Evolutionary conservation across 2,888 invertebrate genomes (phyloP), one percentile per base, ranked within the genome.

Genomic region (Beris morrisii): DNA sequence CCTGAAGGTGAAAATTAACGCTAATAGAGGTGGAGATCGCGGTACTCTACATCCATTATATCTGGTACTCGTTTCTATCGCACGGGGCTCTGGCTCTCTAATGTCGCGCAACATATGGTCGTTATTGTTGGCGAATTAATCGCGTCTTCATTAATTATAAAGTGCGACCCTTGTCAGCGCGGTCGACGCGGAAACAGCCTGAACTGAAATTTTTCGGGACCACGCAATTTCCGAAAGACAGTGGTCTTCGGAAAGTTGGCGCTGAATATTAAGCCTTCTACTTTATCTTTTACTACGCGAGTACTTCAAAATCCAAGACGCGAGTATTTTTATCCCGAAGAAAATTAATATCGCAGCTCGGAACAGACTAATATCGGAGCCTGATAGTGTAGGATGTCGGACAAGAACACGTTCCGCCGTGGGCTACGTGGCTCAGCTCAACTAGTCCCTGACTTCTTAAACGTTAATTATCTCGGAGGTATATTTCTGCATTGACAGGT

Each of bases 401-500:
- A 68, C 61, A 59, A 52, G 61, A 48, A 56, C 61, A 63, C 65
- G 61, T 45, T 56, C 56, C 65, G 68, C 68, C 68, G 68, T 68
- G 65, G 68, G 68, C 61, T 50, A 65, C 56, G 61, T 5, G 57
- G 58, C 57, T 58, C 57, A 66, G 66, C 68, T 58, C 57, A 66
- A 68, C 68, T 68, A 66, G 68, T 68, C 66, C 54, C 56, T 64
- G 57, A 68, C 68, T 68, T 66, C 66, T 68, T 68, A 68, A 68
- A 68, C 66, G 68, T 68, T 68, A 68, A 68, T 68, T 68, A 68
- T 68, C 64, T 68, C 64, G 11, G 61, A 64, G 66, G 64, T 66
- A 68, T 68, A 66, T 68, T 68, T 68, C 52, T 64, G 52, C 68
- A 68, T 66, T 68, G 68, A 68, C 68, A 68, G 66, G 68, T 65